phyloP scores from a whole-genome alignment of 2,797 vertebrate genomes.

The Helarctos malayanus region DNA sequence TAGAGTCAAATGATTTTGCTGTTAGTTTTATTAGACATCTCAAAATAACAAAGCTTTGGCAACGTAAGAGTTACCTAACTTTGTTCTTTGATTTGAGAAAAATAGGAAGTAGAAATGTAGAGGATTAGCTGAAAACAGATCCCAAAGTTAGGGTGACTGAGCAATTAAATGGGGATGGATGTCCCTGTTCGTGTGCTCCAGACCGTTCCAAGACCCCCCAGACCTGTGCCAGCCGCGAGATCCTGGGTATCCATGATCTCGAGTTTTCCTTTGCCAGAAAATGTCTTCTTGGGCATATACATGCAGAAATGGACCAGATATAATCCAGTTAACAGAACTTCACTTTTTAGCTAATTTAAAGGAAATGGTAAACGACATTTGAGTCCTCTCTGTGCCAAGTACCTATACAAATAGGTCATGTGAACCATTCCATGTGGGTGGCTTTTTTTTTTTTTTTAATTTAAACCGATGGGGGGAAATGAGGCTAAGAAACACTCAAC shows the following conservation, averaged over 20 bases:
- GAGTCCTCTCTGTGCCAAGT: not conserved
- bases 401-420: not conserved
- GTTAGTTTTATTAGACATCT: not conserved
- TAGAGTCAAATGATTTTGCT: not conserved
- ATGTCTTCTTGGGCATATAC: not conserved
- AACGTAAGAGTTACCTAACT: not conserved
- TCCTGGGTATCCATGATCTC: not conserved
- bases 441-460: not conserved
- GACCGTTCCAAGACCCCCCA: not conserved
- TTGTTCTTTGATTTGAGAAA: constrained; percentile 3
- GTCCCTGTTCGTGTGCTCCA: too few species aligned
- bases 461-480: not conserved
- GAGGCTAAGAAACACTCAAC: not conserved
- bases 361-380: not conserved
- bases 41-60: not conserved
- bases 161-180: not conserved
- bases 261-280: not conserved
- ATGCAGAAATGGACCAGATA: not conserved
- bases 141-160: not conserved
- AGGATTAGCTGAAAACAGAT: not conserved
- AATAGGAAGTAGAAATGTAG: not conserved
- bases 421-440: not conserved
- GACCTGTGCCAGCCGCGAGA: not conserved
- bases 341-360: not conserved
- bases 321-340: not conserved